Evolutionary conservation across 2,113 vertebrate species (phyloP), one percentile per base, ranked within the genome.

Genomic region (Lagopus leucura): DNA sequence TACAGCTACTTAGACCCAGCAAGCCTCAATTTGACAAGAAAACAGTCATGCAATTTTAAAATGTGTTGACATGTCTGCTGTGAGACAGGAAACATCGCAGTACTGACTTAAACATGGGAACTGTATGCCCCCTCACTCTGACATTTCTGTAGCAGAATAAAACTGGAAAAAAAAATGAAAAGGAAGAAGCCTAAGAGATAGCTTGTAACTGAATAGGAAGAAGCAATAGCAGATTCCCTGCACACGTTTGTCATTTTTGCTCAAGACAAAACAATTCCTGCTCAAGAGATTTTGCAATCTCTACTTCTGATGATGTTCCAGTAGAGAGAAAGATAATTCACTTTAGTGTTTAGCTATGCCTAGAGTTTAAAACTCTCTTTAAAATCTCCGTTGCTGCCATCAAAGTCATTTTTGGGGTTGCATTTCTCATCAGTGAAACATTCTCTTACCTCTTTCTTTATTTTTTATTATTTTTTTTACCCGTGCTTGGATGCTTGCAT

Each of bases 1-100:
- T 32, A 43, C 8, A 27, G 40, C 32, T 63, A 88, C 47, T 38
- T 71, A 74, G 74, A 89, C 38, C 8, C 2, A 1, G 38, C 34
- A 90, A 65, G 34, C 32, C 55, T 1, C 0, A 85, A 74, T 77
- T 47, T 91, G 91, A 94, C 91, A 60, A 3, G 65, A 75, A 94
- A 94, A 92, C 30, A 92, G 61, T 17, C 8, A 7, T 88, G 82
- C 47, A 83, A 93, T 92, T 89, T 83, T 6, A 17, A 86, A 40
- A 38, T 78, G 72, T 71, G 84, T 86, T 3, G 4, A 70, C 87
- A 82, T 71, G 1, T 2, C 36, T 91, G 74, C 64, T 70, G 71
- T 58, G 84, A 95, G 91, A 79, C 71, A 88, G n/a, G 12, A 80
- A 86, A 78, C 50, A 38, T 47, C 2, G 2, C 20, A 76, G 78